Conservation (phyloP, 2,113 vertebrate species). For the Mirounga angustirostris region DNA sequence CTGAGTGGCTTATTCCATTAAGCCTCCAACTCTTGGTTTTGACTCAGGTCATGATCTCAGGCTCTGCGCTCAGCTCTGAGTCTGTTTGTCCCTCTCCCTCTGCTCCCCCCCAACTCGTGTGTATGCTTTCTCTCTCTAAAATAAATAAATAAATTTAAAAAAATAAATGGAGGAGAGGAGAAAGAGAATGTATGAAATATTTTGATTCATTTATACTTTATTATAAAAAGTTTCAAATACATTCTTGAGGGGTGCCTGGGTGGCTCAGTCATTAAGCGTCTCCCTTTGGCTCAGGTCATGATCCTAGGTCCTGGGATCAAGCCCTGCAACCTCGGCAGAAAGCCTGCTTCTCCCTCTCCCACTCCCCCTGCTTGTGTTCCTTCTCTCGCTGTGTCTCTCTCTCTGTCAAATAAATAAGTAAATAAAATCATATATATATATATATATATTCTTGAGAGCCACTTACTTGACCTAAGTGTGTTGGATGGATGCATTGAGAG, state of each 20-base stretch:
- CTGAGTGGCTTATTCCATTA: background rate
- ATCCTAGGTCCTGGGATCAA: too few species aligned
- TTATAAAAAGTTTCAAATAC: constrained; percentile 25
- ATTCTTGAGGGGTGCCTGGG: background rate
- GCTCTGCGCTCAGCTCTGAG: background rate
- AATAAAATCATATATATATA: too few species aligned
- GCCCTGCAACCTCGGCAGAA: too few species aligned
- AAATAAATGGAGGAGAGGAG: background rate
- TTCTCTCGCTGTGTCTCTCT: too few species aligned
- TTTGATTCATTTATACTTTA: constrained; percentile 50
- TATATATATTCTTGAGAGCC: background rate
- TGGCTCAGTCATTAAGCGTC: too few species aligned
- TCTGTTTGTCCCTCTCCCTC: background rate
- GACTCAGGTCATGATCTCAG: background rate
- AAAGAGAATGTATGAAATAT: background rate
- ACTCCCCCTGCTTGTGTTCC: too few species aligned
- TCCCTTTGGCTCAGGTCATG: too few species aligned
- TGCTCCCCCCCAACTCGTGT: background rate
- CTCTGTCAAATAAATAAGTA: too few species aligned
- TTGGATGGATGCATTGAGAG: background rate
- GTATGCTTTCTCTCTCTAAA: background rate
- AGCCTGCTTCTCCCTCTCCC: too few species aligned
- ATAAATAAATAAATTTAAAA: background rate
- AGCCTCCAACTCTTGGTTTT: background rate
- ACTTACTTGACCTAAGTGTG: background rate